Evolutionary conservation across 2,113 vertebrate species (phyloP).

Genomic region (Larimichthys crocea): DNA sequence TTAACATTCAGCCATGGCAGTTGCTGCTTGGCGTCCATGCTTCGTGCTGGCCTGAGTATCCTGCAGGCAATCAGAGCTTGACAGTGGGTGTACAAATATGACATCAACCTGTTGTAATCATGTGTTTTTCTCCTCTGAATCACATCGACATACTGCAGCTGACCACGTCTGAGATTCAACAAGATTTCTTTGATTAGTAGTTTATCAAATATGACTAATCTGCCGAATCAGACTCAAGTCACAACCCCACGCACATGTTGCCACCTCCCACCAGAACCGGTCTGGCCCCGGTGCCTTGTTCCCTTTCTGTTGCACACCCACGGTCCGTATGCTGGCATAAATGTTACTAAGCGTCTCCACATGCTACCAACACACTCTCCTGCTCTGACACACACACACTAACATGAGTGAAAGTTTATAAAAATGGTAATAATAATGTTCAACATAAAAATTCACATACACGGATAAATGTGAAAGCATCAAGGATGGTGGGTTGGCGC

Average conservation of each 20-base stretch:
- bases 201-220: constrained; percentile 29
- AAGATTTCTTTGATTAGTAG: constrained; percentile 2
- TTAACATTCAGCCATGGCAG: background rate
- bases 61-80: background rate
- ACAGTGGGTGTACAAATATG: background rate
- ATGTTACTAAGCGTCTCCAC: constrained; percentile 42
- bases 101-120: constrained; percentile 8
- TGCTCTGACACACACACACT: constrained; percentile 4
- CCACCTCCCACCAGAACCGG: constrained; percentile 58
- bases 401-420: background rate
- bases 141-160: background rate
- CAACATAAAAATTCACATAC: background rate
- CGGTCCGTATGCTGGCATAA: constrained; percentile 64
- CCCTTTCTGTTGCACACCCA: constrained; percentile 60
- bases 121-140: background rate
- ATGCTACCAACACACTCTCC: background rate
- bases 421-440: background rate
- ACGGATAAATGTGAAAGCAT: background rate
- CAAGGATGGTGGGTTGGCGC: constrained; percentile 5
- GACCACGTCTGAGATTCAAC: background rate
- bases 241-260: constrained; percentile 2
- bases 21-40: background rate
- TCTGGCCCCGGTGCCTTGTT: constrained; percentile 49
- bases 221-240: constrained; percentile 29
- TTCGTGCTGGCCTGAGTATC: too few relatives aligned